Percentiles rank a stretch among this genome's conserved stretches.
These are phyloP conservation scores for Drosophila anomelani DNA, from an alignment of 2,888 invertebrate genomes.

Conservation along the genomic window DNA sequence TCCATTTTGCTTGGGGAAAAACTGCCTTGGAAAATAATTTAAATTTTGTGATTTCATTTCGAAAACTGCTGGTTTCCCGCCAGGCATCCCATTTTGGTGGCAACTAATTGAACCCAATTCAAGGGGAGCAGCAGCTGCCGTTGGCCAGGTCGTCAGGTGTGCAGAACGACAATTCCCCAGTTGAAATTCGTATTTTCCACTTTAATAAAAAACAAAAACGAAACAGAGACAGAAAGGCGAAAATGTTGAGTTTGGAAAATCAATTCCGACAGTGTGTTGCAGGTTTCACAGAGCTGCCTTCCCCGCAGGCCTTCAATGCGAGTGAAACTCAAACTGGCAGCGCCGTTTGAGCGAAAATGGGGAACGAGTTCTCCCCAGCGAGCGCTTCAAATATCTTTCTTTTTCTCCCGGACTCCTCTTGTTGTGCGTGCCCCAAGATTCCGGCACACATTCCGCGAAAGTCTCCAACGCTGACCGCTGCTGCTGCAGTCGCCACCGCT, in stretches of 20 bases:
- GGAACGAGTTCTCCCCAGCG: slow-evolving; percentile 36
- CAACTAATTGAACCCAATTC: slow-evolving; percentile 38
- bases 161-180: slow-evolving; percentile 52
- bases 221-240: slow-evolving; percentile 26
- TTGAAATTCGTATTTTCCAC: slow-evolving; percentile 45
- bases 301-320: slow-evolving; percentile 4
- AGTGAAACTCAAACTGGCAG: slow-evolving; percentile 55
- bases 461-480: slow-evolving; percentile 75
- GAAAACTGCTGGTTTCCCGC: slow-evolving; percentile 4
- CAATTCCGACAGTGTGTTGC: slow-evolving; percentile 49
- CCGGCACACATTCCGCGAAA: slow-evolving; percentile 59
- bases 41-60: slow-evolving; percentile 18
- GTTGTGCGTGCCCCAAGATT: slow-evolving; percentile 47
- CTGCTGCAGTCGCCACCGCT: slow-evolving; percentile 20
- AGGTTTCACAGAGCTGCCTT: slow-evolving; percentile 11
- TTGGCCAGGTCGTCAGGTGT: slow-evolving; percentile 62
- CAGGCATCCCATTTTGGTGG: slow-evolving; percentile 24
- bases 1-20: not conserved
- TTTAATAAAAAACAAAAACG: slow-evolving; percentile 51
- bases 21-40: slow-evolving; percentile 6
- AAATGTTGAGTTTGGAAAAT: slow-evolving; percentile 47
- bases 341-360: slow-evolving; percentile 55
- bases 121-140: slow-evolving; percentile 25
- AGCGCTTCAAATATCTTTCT: slow-evolving; percentile 21
- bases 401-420: not conserved